These are phyloP conservation scores for Parasteatoda tepidariorum DNA, from an alignment of 1,140 invertebrate species.

Conservation along the genomic window DNA sequence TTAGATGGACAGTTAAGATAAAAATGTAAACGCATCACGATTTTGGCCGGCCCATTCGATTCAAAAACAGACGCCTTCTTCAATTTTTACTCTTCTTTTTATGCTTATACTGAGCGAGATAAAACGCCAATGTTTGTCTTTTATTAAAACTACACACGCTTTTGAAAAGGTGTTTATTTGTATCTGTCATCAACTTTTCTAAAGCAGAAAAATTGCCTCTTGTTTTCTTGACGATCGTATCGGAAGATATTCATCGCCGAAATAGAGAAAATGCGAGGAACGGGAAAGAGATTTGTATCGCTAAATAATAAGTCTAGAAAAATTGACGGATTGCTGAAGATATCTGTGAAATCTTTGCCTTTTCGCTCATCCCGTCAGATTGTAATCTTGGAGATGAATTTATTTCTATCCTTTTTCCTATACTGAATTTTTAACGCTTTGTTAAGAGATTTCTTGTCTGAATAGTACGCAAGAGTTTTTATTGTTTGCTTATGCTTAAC, in stretches of 20 bases:
- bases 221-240: background rate
- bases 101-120: too few species aligned
- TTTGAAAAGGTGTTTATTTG: background rate
- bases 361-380: background rate
- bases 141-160: background rate
- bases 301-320: background rate
- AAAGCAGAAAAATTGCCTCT: background rate
- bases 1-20: background rate
- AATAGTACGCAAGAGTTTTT: too few species aligned
- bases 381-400: background rate
- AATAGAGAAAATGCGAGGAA: background rate
- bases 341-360: background rate
- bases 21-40: background rate
- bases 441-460: too few species aligned
- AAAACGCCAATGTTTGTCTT: background rate
- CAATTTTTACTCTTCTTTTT: background rate
- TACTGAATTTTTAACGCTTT: too few species aligned
- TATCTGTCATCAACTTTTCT: background rate
- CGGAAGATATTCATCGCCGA: background rate
- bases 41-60: background rate
- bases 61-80: background rate
- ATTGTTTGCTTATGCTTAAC: too few species aligned
- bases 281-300: background rate
- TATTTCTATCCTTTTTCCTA: background rate
- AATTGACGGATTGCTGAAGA: background rate